Evolutionary conservation across 1,140 invertebrate genomes (phyloP).

Genomic region (Galendromus occidentalis): DNA sequence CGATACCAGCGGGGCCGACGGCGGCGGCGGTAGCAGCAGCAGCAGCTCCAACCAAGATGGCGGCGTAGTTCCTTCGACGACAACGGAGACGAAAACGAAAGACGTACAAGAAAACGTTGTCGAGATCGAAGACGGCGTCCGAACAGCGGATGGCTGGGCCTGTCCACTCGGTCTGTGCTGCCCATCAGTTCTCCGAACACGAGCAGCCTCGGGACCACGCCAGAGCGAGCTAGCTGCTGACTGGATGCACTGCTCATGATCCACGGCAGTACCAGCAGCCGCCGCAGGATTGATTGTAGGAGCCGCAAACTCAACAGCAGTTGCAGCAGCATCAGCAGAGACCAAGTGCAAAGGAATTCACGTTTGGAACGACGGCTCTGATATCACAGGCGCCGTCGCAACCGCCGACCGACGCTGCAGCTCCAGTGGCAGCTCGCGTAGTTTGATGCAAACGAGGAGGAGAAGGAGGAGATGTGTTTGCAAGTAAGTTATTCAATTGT

Average conservation of each 20-base stretch:
- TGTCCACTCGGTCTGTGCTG: neutral
- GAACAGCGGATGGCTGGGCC: neutral
- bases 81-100: neutral
- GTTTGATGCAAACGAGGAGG: too few relatives aligned
- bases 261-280: neutral
- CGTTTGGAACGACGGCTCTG: neutral
- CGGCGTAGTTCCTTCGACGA: neutral
- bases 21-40: neutral
- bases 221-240: neutral
- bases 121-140: neutral
- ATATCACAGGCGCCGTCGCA: too few relatives aligned
- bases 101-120: neutral
- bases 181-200: neutral
- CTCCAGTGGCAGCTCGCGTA: too few relatives aligned
- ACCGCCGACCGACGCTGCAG: too few relatives aligned
- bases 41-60: neutral
- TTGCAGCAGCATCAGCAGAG: neutral
- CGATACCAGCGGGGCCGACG: neutral
- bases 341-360: neutral
- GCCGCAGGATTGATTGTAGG: neutral
- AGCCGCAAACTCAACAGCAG: too few relatives aligned
- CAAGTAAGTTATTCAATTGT: too few relatives aligned
- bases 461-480: too few relatives aligned
- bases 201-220: neutral
- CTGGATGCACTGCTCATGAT: neutral